phyloP scores from a whole-genome alignment of 1,140 invertebrate genomes.

The Trissolcus basalis region DNA sequence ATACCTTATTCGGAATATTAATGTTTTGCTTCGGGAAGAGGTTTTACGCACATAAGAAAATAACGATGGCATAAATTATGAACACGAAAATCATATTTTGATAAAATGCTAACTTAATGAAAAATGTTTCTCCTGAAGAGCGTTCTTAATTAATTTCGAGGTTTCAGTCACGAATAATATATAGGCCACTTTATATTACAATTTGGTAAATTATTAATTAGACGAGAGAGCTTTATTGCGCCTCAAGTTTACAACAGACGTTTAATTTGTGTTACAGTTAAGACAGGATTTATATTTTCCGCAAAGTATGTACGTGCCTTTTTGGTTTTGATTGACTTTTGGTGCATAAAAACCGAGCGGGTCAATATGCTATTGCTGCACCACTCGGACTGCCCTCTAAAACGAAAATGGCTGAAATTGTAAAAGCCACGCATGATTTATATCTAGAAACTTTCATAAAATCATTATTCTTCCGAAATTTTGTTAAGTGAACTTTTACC shows the following conservation, averaged over 20 bases:
- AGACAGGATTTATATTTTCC: background rate
- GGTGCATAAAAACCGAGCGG: conserved; percentile 3
- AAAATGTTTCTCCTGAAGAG: conserved; percentile 9
- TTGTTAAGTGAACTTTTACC: conserved; percentile 56
- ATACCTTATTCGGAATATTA: too few species aligned
- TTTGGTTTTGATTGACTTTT: background rate
- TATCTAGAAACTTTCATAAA: conserved; percentile 36
- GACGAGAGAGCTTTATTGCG: background rate
- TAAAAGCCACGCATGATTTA: conserved; percentile 35
- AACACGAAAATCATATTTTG: conserved; percentile 7
- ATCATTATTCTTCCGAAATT: conserved; percentile 54
- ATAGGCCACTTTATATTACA: conserved; percentile 1
- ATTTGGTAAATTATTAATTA: conserved; percentile 14
- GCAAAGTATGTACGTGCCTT: background rate
- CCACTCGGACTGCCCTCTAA: background rate
- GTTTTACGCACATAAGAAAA: background rate
- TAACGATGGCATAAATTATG: background rate
- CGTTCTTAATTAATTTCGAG: conserved; percentile 6
- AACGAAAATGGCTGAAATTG: conserved; percentile 12
- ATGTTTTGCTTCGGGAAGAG: too few species aligned
- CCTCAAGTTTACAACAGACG: conserved; percentile 11
- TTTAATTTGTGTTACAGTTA: conserved; percentile 4
- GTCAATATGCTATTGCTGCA: conserved; percentile 3
- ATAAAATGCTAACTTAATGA: background rate
- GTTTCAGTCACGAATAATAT: background rate